Evolutionary conservation across 1,140 invertebrate genomes (phyloP).

Genomic region (Apis laboriosa): DNA sequence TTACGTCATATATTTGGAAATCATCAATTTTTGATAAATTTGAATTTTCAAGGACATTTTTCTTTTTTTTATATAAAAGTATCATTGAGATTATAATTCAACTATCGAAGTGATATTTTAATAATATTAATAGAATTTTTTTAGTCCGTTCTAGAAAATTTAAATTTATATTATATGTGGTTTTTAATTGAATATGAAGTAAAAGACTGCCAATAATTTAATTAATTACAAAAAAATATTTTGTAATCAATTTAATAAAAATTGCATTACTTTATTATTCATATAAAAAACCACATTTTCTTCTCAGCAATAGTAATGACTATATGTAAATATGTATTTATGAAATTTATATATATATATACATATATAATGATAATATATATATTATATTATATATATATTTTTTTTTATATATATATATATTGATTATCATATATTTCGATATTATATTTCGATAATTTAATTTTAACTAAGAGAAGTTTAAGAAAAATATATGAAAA

Average conservation of each 20-base stretch:
- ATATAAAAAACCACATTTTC: constrained; percentile 14
- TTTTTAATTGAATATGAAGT: constrained; percentile 27
- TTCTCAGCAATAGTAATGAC: constrained; percentile 19
- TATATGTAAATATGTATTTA: constrained; percentile 63
- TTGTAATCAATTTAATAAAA: neutral
- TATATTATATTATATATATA: too few relatives aligned
- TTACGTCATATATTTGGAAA: constrained; percentile 39
- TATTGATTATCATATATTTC: constrained; percentile 32
- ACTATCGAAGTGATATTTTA: neutral
- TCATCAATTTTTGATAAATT: constrained; percentile 31
- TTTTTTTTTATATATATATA: too few relatives aligned
- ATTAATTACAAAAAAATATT: neutral
- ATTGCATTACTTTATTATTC: constrained; percentile 15
- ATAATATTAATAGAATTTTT: neutral
- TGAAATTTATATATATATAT: constrained; percentile 16
- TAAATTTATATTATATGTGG: constrained; percentile 27
- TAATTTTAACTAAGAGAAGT: constrained; percentile 17
- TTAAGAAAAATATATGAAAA: constrained; percentile 50
- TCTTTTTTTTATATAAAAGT: constrained; percentile 13
- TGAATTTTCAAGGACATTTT: neutral
- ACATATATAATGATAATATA: too few relatives aligned
- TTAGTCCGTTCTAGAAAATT: neutral
- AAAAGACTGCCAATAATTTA: constrained; percentile 14
- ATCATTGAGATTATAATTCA: neutral
- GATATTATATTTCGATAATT: constrained; percentile 41